Evolutionary conservation across 2,113 vertebrate genomes (phyloP), one percentile per base, ranked within the genome.

Genomic region (Chlorodrepanis virens): DNA sequence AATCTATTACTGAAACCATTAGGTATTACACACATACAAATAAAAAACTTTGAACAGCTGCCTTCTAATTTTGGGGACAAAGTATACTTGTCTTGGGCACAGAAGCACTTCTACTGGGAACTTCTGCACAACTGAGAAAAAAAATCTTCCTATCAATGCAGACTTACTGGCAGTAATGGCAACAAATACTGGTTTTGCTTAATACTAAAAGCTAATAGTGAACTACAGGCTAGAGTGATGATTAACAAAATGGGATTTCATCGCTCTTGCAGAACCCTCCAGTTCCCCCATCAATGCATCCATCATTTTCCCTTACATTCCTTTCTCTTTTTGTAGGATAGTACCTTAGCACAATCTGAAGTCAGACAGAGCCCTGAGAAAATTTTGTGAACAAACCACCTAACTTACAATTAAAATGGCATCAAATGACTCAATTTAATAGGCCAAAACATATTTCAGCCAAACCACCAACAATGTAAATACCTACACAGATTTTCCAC

Each of bases 391-490:
- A 63, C 39, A 96, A 96, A 83, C 67, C 77, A 89, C 93, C 87
- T 89, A 93, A 86, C 71, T 54, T 82, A 90, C 76, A 94, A 81
- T 91, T 87, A 96, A 28, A 68, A 67, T 2, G 2, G 67, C 78
- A 81, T 63, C 72, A 95, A 97, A 52, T 68, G 84, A 88, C 78
- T 89, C 14, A 1, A 49, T 75, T 93, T 82, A 93, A 92, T 79
- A 92, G 94, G 64, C 64, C 80, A 75, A 96, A 64, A 64, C 24
- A 57, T 44, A 70, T 64, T 90, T 96, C 89, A 93, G 92, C 92
- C 90, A 97, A 94, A 94, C 88, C 68, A 72, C 77, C 69, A 54
- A 78, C 50, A 78, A 85, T 19, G 10, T 68, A 95, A 96, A 94
- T 78, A 95, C 22, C 78, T 86, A 82, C 54, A 42, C 10, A 29